Base-by-base conservation (phyloP, 1,140 invertebrate species). In the Diprion similis region DNA sequence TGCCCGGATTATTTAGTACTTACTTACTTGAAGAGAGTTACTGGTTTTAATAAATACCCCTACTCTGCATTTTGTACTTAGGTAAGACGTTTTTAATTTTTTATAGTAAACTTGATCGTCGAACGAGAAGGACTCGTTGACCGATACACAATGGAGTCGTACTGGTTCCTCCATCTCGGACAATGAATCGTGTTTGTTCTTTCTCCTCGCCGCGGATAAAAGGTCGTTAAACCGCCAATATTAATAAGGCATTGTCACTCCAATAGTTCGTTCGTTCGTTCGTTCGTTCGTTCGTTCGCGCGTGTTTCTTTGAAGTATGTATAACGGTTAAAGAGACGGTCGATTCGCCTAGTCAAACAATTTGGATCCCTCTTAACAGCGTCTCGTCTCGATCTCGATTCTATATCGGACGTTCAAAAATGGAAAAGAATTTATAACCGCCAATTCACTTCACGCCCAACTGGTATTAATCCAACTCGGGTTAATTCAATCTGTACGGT, bases 211-310 rank as follows among this genome's bases (percentile, higher is more conserved):
- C 51, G n/a, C 51, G 51, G 11, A 59, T 59, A 59, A 59, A 59
- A 59, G 51, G 51, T 59, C 51, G 51, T 59, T 59, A 59, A 59
- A 59, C 51, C 51, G 51, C 51, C 51, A 59, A 59, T 59, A 59
- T 59, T 59, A 59, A 59, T 59, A 59, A 59, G 51, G 51, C 51
- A 15, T 59, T 59, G 51, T 59, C 51, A 59, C 51, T 59, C 51
- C 51, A 59, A 59, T 59, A 4, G 51, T 59, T 59, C 24, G 24
- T 37, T 37, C 51, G 51, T 59, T 59, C 11, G 51, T 8, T 4
- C n/a, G 51, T 17, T n/a, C 51, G 51, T 59, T 59, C 24, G 24
- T 37, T 37, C 51, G 51, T 59, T 59, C 11, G 51, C 51, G 51
- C n/a, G 51, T 17, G 51, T 59, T 59, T 11, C 51, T 8, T 59